Conservation (phyloP, 2,113 vertebrate genomes). For the Malaclemys terrapin region DNA sequence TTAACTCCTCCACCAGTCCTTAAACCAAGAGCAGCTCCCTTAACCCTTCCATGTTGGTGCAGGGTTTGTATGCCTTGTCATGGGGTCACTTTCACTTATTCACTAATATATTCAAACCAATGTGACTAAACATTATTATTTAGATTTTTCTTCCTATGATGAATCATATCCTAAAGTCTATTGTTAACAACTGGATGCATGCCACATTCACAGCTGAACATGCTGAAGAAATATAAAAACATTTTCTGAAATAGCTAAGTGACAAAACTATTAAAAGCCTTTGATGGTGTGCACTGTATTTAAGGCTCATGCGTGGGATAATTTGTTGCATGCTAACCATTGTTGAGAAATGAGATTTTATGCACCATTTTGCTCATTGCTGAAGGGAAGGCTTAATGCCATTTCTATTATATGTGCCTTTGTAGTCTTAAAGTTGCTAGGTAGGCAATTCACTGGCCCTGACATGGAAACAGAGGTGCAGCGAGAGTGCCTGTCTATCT, state of each 20-base stretch:
- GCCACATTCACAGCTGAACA: constrained; percentile 51
- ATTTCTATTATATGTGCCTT: background rate
- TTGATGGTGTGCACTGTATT: background rate
- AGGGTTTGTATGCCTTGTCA: background rate
- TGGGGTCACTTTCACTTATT: background rate
- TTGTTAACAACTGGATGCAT: constrained; percentile 33
- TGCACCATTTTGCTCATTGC: background rate
- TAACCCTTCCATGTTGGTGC: background rate
- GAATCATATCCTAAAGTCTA: constrained; percentile 50
- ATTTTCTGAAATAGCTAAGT: constrained; percentile 30
- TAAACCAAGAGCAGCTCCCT: background rate
- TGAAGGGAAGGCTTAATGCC: background rate
- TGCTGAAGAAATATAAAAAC: constrained; percentile 54
- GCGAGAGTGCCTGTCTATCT: background rate
- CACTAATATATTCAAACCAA: constrained; percentile 3
- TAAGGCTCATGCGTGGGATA: constrained; percentile 40
- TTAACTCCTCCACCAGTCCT: background rate
- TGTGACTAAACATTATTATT: constrained; percentile 26
- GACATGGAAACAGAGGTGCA: background rate
- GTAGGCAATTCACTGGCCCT: background rate
- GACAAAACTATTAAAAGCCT: constrained; percentile 44
- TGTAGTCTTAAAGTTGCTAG: background rate
- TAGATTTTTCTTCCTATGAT: background rate
- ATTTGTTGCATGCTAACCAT: background rate
- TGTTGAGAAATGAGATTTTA: background rate